Conservation (phyloP, 2,888 invertebrate species). For the Rhingia rostrata region DNA sequence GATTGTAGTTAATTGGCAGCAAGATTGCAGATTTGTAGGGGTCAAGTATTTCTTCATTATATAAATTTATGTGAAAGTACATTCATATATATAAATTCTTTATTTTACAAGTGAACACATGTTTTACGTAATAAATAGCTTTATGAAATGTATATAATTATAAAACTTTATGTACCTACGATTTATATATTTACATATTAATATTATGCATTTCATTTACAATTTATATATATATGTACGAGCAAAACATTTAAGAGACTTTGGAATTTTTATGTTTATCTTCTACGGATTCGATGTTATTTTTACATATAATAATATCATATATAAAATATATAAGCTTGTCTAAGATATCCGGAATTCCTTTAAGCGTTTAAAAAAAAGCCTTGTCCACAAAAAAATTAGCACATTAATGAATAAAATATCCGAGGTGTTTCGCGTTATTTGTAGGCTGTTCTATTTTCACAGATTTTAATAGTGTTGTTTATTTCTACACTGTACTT, state of each 20-base stretch:
- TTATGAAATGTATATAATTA: no score
- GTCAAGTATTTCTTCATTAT: conserved; percentile 52
- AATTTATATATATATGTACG: no score
- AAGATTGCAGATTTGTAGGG: conserved; percentile 45
- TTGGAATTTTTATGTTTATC: conserved; percentile 38
- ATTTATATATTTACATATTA: no score
- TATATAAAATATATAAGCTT: conserved; percentile 49
- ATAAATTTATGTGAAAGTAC: background rate
- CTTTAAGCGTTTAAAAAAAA: conserved; percentile 55
- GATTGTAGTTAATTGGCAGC: conserved; percentile 63
- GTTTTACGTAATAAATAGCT: no score
- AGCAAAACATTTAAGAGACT: no score
- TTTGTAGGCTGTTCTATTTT: conserved; percentile 25
- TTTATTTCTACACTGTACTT: conserved; percentile 25
- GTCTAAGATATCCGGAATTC: conserved; percentile 44
- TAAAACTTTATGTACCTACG: no score
- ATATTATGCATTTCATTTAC: no score
- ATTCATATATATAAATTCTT: background rate
- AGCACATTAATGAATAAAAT: conserved; percentile 53
- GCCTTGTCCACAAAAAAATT: conserved; percentile 53
- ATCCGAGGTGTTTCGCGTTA: conserved; percentile 56
- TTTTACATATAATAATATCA: conserved; percentile 45
- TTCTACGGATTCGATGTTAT: conserved; percentile 36
- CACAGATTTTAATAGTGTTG: conserved; percentile 15
- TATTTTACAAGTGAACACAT: background rate